These are phyloP conservation scores for Morpho deidamia DNA, from an alignment of 2,888 invertebrate genomes.

Conservation along the genomic window DNA sequence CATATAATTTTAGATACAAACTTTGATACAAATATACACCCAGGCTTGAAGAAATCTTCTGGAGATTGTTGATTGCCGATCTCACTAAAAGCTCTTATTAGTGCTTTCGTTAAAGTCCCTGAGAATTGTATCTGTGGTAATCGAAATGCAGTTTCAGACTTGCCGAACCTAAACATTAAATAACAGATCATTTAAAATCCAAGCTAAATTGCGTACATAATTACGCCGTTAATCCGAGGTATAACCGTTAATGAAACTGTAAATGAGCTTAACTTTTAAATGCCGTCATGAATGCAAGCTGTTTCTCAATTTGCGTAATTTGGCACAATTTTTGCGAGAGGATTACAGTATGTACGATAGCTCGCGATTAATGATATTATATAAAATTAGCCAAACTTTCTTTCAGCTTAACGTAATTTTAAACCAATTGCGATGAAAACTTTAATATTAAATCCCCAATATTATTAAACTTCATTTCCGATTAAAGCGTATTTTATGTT, in stretches of 20 bases:
- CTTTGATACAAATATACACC: no score
- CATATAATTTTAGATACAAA: no score
- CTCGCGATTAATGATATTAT: slow-evolving; percentile 17
- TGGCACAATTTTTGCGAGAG: slow-evolving; percentile 56
- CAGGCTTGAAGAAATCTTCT: no score
- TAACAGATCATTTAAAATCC: slow-evolving; percentile 34
- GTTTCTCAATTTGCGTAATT: slow-evolving; percentile 67
- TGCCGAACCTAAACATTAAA: not conserved
- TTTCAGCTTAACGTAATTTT: no score
- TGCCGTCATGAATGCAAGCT: slow-evolving; percentile 69
- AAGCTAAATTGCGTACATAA: slow-evolving; percentile 68
- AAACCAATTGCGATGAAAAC: no score
- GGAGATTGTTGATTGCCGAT: no score
- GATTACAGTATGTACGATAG: slow-evolving; percentile 16
- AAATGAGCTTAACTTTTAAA: slow-evolving; percentile 71
- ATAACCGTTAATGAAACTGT: slow-evolving; percentile 73
- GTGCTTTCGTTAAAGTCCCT: no score
- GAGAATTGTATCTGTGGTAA: not conserved
- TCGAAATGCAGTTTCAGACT: no score
- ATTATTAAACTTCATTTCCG: no score
- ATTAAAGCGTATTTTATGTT: no score
- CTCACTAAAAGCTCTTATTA: no score
- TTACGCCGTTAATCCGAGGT: slow-evolving; percentile 64
- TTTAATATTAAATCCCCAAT: no score
- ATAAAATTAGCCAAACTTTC: not conserved